These are phyloP conservation scores for Paramacrobiotus metropolitanus DNA, from an alignment of 1,140 invertebrate species.

Conservation along the genomic window DNA sequence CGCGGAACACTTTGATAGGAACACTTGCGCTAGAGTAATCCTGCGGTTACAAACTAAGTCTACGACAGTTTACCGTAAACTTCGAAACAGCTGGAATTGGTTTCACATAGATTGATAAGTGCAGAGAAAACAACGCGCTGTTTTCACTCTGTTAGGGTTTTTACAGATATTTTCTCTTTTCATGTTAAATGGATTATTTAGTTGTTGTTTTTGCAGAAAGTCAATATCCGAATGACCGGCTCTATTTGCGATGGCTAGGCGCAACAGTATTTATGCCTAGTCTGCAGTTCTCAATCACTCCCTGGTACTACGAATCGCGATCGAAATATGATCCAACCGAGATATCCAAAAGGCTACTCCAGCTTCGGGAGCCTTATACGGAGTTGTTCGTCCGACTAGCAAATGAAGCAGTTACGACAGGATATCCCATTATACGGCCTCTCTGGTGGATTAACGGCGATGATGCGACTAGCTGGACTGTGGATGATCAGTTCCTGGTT, in stretches of 20 bases:
- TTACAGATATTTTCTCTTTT: no score
- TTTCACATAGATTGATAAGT: no score
- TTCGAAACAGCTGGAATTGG: no score
- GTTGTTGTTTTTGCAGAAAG: no score
- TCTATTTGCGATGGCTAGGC: constrained; percentile 74
- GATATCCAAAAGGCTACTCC: constrained; percentile 38
- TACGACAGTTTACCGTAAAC: no score
- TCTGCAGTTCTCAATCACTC: constrained; percentile 61
- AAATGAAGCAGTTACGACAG: constrained; percentile 40
- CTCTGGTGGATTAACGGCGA: constrained; percentile 70
- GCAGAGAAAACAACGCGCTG: no score
- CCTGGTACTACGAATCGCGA: constrained; percentile 53
- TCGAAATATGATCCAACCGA: constrained; percentile 27
- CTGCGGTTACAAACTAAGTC: no score
- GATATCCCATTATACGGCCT: constrained; percentile 57
- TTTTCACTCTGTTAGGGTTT: no score
- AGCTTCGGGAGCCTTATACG: constrained; percentile 40
- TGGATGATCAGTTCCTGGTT: constrained; percentile 57
- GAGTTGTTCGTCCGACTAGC: constrained; percentile 31
- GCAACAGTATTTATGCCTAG: constrained; percentile 59
- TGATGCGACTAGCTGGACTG: constrained; percentile 46
- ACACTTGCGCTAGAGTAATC: no score
- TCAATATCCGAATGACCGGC: constrained; percentile 39
- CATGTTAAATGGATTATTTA: no score
- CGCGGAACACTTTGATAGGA: no score